Conservation (phyloP, 1,140 invertebrate species). For the Araneus ventricosus region DNA sequence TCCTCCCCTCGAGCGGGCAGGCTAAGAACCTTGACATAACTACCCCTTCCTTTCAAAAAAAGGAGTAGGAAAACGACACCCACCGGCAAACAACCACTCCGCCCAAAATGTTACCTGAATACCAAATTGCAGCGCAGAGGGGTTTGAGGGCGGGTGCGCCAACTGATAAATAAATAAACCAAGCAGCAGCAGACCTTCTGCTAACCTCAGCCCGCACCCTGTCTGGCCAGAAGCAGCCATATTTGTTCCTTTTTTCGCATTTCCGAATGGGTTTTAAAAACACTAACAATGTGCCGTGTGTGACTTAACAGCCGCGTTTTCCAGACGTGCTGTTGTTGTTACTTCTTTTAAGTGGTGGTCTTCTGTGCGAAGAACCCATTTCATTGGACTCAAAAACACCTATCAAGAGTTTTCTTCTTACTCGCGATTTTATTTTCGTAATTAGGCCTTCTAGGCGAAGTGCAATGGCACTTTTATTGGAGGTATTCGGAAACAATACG, state of each 20-base stretch:
- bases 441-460: neutral
- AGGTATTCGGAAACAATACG: neutral
- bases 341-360: neutral
- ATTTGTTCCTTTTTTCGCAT: neutral
- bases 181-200: neutral
- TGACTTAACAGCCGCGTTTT: neutral
- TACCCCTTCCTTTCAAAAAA: constrained; percentile 46
- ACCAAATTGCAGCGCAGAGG: constrained; percentile 34
- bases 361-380: neutral
- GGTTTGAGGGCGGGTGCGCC: constrained; percentile 34
- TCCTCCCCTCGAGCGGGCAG: neutral
- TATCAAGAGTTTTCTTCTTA: neutral
- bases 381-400: neutral
- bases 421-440: neutral
- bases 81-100: constrained; percentile 39
- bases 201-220: constrained; percentile 33
- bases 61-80: constrained; percentile 52
- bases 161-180: constrained; percentile 36
- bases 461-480: constrained; percentile 3
- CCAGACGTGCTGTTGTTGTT: neutral
- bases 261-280: constrained; percentile 38
- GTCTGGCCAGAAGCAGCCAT: constrained; percentile 34
- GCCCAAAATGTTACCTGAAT: constrained; percentile 61
- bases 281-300: constrained; percentile 13
- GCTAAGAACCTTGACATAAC: constrained; percentile 42